Evolutionary conservation across 1,140 invertebrate species (phyloP), one percentile per base, ranked within the genome.

Genomic region (Lepidurus arcticus): DNA sequence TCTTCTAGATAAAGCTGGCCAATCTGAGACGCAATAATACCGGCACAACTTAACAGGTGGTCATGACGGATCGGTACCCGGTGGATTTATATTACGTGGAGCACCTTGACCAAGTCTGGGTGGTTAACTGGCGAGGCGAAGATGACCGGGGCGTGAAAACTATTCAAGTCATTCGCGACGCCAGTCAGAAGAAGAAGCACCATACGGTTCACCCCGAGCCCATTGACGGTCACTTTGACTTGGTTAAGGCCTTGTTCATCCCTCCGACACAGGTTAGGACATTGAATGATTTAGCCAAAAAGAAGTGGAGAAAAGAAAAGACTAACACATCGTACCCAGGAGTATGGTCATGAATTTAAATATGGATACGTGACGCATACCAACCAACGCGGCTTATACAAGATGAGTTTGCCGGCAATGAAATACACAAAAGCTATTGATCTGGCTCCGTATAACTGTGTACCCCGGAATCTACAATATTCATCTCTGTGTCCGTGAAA

Each of bases 341-440:
- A 91, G 81, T 85, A 91, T 80, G 86, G 88, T 4, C 86, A 91
- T 81, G 87, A 86, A 80, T 92, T 91, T 84, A 90, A 91, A 81
- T 93, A 91, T 84, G 92, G 91, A 13, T 94, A 93, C 82, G 91
- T 93, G 7, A 91, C 90, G 21, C 92, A 93, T 82, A 90, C 89
- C 44, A 91, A 92, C 83, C 91, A 92, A 82, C 84, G 90, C 75
- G 91, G 90, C 42, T 86, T 94, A 80, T 92, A 91, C 84, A 94
- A 93, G 84, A 84, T 94, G 21, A 91, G 93, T 83, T 84, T 94
- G 82, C 88, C 89, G 24, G 90, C 91, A 82, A 90, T 93, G 88
- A 88, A 91, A 81, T 93, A 93, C 83, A 89, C 90, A 44, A 88
- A 91, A 80, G 91, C 90, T 73, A 88, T 93, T 1, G 92, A 94